Evolutionary conservation across 2,888 invertebrate genomes (phyloP), one percentile per base, ranked within the genome.

Genomic region (Amorpha juglandis): DNA sequence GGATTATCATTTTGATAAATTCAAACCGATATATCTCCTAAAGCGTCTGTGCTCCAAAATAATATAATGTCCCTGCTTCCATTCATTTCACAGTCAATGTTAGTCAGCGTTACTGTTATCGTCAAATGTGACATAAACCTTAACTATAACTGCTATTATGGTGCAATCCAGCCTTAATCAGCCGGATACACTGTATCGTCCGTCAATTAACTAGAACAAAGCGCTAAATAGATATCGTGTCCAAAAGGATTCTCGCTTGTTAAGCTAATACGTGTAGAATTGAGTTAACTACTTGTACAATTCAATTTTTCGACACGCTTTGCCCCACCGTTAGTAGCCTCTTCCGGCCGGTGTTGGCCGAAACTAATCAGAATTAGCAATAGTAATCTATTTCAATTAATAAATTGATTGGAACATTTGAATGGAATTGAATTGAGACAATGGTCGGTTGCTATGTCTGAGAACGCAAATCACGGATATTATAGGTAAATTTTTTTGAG

Each of bases 271-370:
- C 19, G 58, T 42, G 19, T 58, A 38, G 19, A 58, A 58, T 58
- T 58, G 58, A 58, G 58, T 58, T 55, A 58, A 58, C 42, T 38
- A 42, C 12, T 38, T 6, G 42, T 12, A 42, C 58, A 19, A 58
- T 42, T 58, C 58, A 42, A 58, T 58, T 19, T 58, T 58, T 58
- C 16, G 58, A 19, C 38, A 58, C 58, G 58, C 38, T 58, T 33
- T 27, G n/a, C 14, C 8, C 38, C 19, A 42, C 50, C 16, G 50
- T 50, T 50, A 50, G 19, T 19, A 19, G 19, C 50, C 11, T n/a
- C 48, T 50, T 50, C 50, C 50, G 50, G 19, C 50, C 45, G 9
- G 19, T 19, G 50, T 50, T 50, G 45, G 50, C 19, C 50, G 50
- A 19, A 19, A 3, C 50, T n/a, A 50, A 50, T 50, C 50, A 9